Evolutionary conservation across 2,888 invertebrate species (phyloP).

Genomic region (Pseudococcus viburni): DNA sequence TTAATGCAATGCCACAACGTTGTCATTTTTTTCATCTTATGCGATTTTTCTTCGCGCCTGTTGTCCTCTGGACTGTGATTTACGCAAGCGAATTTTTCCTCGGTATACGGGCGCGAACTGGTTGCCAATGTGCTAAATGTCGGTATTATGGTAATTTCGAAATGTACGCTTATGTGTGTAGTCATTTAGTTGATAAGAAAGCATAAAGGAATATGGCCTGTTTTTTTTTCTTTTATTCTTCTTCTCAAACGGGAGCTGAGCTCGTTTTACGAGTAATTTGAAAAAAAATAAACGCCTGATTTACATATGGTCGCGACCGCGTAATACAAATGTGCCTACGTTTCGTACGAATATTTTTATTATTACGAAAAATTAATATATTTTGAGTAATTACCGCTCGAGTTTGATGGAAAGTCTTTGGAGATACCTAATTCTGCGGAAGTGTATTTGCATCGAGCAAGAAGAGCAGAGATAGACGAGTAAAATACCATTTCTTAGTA

Average conservation of each 20-base stretch:
- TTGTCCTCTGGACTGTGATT: neutral
- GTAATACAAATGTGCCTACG: neutral
- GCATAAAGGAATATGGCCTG: constrained; percentile 6
- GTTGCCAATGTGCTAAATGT: neutral
- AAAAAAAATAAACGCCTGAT: neutral
- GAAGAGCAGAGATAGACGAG: neutral
- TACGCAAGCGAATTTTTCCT: constrained; percentile 15
- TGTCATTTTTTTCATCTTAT: neutral
- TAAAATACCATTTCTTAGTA: neutral
- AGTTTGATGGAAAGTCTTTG: neutral
- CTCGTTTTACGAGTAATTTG: constrained; percentile 16
- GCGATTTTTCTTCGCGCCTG: neutral
- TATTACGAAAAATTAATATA: constrained; percentile 3
- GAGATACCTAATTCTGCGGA: neutral
- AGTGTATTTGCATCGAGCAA: neutral
- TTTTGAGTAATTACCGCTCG: neutral
- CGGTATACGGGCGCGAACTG: neutral
- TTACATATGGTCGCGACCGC: neutral
- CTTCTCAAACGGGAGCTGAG: neutral
- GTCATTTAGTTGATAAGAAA: constrained; percentile 11
- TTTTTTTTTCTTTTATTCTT: neutral
- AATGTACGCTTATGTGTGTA: neutral
- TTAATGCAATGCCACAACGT: constrained; percentile 2
- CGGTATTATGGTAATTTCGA: neutral
- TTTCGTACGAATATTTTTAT: neutral